Conservation (phyloP, 2,113 vertebrate genomes). For the Bubo scandiacus region DNA sequence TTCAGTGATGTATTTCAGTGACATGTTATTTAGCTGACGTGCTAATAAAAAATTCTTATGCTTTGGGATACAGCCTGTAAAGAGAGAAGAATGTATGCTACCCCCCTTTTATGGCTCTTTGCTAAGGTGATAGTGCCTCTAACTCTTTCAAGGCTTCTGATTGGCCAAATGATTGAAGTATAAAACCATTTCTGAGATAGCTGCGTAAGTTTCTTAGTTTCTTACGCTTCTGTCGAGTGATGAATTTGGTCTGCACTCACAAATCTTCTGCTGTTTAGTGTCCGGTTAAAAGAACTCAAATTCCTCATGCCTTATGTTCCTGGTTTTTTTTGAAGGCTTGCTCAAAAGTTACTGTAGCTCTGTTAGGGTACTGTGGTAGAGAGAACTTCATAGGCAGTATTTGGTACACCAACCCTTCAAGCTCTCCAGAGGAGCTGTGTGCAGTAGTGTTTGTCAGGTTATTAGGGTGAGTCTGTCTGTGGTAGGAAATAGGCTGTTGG, state of each 20-base stretch:
- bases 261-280: background rate
- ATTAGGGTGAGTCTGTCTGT: background rate
- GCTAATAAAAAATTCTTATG: background rate
- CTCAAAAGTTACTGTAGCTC: background rate
- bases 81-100: background rate
- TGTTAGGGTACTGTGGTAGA: background rate
- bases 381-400: background rate
- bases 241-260: background rate
- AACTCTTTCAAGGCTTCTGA: background rate
- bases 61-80: background rate
- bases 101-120: background rate
- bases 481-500: background rate
- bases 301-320: background rate
- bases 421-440: background rate
- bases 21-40: background rate
- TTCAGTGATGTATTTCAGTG: background rate
- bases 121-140: background rate
- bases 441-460: background rate
- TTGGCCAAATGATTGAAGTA: background rate
- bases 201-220: background rate
- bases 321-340: background rate
- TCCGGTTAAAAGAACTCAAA: background rate
- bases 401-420: background rate
- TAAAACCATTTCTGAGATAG: background rate
- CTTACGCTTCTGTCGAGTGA: background rate